Base-by-base conservation (phyloP, 1,140 invertebrate genomes). In the Plectrocnemia conspersa region DNA sequence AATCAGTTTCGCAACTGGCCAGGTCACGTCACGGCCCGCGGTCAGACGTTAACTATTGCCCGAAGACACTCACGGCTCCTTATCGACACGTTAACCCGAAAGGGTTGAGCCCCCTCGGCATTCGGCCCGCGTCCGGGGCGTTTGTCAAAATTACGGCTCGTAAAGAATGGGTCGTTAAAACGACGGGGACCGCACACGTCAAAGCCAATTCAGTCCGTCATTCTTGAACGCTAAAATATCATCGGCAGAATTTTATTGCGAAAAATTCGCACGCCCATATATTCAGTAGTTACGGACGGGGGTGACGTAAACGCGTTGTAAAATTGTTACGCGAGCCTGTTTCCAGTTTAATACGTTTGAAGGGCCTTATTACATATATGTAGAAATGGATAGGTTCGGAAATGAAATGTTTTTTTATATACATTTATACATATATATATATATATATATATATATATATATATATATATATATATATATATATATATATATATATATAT, bases 1-100 rank as follows among this genome's bases (percentile, higher is more conserved):
- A 60, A 60, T 60, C 58, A 56, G 53, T 60, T 60, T 60, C 50
- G 52, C 52, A 56, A 52, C 47, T 33, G 48, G 38, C 45, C 49
- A 44, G 16, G 15, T 21, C 23, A 45, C 27, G 47, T 50, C 49
- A 36, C 16, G 22, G n/a, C 18, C n/a, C 10, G 10, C n/a, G 35
- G 38, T 19, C 13, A 18, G 13, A 10, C 38, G 38, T 15, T 18
- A 41, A 15, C 38, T 19, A 11, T 41, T 41, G n/a, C n/a, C 18
- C 38, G 38, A 41, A 15, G 38, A 11, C n/a, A 41, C 38, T 11
- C n/a, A 41, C 22, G 16, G 16, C 46, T 19, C 25, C 46, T 48
- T 48, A 48, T 48, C 44, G 27, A n/a, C 41, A 22, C 13, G 41
- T 44, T 23, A 22, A 46, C 42, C 19, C 46, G 32, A 18, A 16